A percentile compares a stretch with the other conserved stretches of the same genome.
phyloP scores from a whole-genome alignment of 2,797 vertebrate genomes.

The Acomys russatus region DNA sequence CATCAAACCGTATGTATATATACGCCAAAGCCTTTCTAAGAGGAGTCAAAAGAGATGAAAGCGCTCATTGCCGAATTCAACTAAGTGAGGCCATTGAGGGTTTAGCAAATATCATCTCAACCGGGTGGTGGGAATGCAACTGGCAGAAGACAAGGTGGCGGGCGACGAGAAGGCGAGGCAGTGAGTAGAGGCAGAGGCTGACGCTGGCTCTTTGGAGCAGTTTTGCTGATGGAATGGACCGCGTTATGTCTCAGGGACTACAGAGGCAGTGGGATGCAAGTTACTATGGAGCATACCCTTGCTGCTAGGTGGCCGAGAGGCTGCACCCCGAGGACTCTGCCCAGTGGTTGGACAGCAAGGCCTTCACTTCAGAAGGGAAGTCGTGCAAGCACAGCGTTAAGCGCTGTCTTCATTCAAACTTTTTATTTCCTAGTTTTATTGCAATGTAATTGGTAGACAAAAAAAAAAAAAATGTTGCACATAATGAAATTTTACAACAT shows the following conservation, averaged over 20 bases:
- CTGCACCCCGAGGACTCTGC: not conserved
- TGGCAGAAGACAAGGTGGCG: not conserved
- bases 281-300: not conserved
- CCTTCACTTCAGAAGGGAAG: not conserved
- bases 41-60: not conserved
- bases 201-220: not conserved
- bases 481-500: not conserved
- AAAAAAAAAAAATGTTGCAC: not conserved
- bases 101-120: not conserved
- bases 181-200: not conserved
- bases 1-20: not conserved
- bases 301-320: not conserved
- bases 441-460: not conserved
- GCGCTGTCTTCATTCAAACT: not conserved
- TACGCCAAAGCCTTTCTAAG: constrained; percentile 9
- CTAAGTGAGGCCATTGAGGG: accelerated
- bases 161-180: not conserved
- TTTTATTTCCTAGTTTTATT: not conserved
- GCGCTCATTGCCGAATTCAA: not conserved
- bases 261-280: not conserved
- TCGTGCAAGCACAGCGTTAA: not conserved
- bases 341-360: not conserved
- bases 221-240: not conserved
- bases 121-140: not conserved
- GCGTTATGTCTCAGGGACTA: not conserved